Base-by-base conservation (phyloP, 2,797 vertebrate genomes). In the Pipistrellus nathusii region DNA sequence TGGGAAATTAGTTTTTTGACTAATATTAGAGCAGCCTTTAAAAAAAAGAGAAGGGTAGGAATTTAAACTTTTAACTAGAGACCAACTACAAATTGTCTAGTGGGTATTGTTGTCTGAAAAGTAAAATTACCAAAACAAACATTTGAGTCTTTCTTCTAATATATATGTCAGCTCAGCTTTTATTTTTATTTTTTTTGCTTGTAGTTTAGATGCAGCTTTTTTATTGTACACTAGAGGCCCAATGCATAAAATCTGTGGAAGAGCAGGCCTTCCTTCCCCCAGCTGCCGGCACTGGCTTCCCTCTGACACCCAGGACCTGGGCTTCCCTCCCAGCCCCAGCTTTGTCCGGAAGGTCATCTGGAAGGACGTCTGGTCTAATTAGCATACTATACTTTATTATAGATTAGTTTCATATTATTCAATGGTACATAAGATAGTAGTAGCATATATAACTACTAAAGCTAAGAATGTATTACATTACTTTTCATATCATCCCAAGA, bases 151-250 rank as follows among this genome's bases (percentile, higher is more conserved):
- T 92, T 72, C n/a, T 44, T 59, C 57, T 94, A 48, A 48, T 48
- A 48, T 78, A 72, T 92, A 73, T 80, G 21, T 78, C 41, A 94
- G 64, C 27, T 87, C 75, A 68, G 57, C 38, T 91, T 95, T 96
- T 59, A 89, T 41, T 83, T 93, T 38, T 38, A 3, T 38, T 38
- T 55, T 27, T 44, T 73, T 83, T 87, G 41, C 41, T 96, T 96
- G 20, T 69, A 69, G 41, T 53, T 91, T 38, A 95, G 27, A 90
- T 62, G 30, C 0, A 81, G 38, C 82, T 92, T 51, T 88, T 86
- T 85, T 51, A 80, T 2, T 62, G 9, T 48, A 57, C 21, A 76
- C 38, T 55, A 85, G 38, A 44, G 59, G 59, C 59, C 59, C 25
- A 5, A 62, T 62, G 25, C 25, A 62, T 6, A 13, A 62, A 62